These are phyloP conservation scores for Catocala fraxini DNA, from an alignment of 2,888 invertebrate species.

Conservation along the genomic window DNA sequence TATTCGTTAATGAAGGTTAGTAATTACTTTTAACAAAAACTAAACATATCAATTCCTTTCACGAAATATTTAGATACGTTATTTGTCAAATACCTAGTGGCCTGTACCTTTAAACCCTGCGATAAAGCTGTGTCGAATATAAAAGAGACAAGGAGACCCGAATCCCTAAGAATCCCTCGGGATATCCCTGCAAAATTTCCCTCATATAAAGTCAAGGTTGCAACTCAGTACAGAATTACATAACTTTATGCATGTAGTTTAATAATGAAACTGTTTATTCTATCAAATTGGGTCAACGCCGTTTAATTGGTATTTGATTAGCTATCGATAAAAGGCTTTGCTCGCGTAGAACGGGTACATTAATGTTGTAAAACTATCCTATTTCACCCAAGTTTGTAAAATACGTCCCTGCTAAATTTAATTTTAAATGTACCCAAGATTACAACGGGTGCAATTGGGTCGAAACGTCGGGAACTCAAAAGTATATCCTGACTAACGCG, in stretches of 20 bases:
- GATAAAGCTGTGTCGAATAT: conserved; percentile 31
- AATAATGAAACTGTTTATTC: conserved; percentile 41
- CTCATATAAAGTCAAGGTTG: conserved; percentile 24
- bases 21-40: no score
- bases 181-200: conserved; percentile 31
- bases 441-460: no score
- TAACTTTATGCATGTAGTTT: conserved; percentile 40
- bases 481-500: no score
- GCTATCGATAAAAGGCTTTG: neutral
- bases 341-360: neutral
- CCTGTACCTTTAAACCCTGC: conserved; percentile 22
- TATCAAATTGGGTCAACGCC: conserved; percentile 35
- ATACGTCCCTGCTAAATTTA: no score
- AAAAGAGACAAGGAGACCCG: conserved; percentile 26
- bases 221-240: conserved; percentile 38
- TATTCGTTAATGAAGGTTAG: no score
- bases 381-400: no score
- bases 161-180: conserved; percentile 33
- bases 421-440: no score
- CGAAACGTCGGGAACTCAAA: no score
- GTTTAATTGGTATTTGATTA: conserved; percentile 36
- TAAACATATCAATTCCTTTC: no score
- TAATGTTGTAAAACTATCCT: no score
- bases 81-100: neutral
- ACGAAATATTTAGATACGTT: neutral